These are phyloP conservation scores for Sarcophaga subvicina DNA, from an alignment of 2,888 invertebrate species.

Conservation along the genomic window DNA sequence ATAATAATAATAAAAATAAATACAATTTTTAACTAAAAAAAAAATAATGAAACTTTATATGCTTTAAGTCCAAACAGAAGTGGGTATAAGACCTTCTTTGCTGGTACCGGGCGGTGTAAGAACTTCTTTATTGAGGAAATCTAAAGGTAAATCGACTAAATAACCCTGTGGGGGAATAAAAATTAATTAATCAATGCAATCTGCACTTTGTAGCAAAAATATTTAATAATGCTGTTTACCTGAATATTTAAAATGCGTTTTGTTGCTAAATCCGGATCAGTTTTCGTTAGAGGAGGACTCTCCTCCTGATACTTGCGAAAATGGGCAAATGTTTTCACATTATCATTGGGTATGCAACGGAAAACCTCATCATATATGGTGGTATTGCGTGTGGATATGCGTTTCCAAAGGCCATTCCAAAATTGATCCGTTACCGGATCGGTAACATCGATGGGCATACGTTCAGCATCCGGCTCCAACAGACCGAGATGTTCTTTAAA, in stretches of 20 bases:
- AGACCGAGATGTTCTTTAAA: constrained; percentile 96
- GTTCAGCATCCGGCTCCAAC: constrained; percentile 82
- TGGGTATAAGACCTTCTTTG: constrained; percentile 96
- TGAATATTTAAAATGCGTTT: constrained; percentile 88
- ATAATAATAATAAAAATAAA: constrained; percentile 12
- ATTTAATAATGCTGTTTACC: constrained; percentile 80
- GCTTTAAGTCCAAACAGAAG: constrained; percentile 90
- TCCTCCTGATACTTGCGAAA: constrained; percentile 90
- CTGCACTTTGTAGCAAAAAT: neutral
- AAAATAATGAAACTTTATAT: constrained; percentile 79
- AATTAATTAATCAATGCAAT: neutral
- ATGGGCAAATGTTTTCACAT: constrained; percentile 89
- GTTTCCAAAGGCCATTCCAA: constrained; percentile 92
- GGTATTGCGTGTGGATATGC: constrained; percentile 91
- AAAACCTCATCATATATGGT: constrained; percentile 96
- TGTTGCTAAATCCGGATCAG: constrained; percentile 88
- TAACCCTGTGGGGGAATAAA: constrained; percentile 85
- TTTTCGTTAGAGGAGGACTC: constrained; percentile 86
- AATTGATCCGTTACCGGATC: constrained; percentile 93
- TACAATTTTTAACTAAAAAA: constrained; percentile 34
- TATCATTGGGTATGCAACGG: constrained; percentile 93
- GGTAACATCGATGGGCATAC: constrained; percentile 84
- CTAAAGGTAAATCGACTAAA: constrained; percentile 93
- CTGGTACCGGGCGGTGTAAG: constrained; percentile 91
- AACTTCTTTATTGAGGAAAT: constrained; percentile 93